Percentiles rank a stretch among this genome's conserved stretches.
Evolutionary conservation across 1,140 invertebrate genomes (phyloP).

Genomic region (Drosophila sturtevanti): DNA sequence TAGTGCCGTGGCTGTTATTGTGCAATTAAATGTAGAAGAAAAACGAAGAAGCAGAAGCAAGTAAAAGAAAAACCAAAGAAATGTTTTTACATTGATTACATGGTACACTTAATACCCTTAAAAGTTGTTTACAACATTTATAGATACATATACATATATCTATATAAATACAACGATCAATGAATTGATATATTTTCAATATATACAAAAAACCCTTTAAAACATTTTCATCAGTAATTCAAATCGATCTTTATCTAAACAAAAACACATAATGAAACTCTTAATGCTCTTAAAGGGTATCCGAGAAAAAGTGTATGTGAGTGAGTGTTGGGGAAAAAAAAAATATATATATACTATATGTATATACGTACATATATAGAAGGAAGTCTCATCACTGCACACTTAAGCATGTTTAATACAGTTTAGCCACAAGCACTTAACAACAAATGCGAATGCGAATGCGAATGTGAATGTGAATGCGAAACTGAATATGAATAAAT

Average conservation of each 20-base stretch:
- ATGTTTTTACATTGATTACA: not conserved
- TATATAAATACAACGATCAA: not conserved
- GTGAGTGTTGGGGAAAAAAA: too few species aligned
- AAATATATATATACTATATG: too few species aligned
- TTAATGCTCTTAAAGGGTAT: too few species aligned
- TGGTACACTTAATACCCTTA: not conserved
- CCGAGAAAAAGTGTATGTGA: too few species aligned
- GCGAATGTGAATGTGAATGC: constrained; percentile 56
- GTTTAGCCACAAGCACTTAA: constrained; percentile 82
- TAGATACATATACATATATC: not conserved
- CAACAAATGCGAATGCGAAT: constrained; percentile 68
- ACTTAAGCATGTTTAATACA: constrained; percentile 83
- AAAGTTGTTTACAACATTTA: constrained; percentile 5
- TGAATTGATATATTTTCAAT: not conserved
- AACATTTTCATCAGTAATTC: too few species aligned
- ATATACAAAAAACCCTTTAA: too few species aligned
- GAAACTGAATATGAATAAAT: constrained; percentile 7
- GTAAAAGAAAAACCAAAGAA: constrained; percentile 30
- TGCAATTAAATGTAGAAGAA: constrained; percentile 70
- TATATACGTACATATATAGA: too few species aligned
- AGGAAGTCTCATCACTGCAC: constrained; percentile 67
- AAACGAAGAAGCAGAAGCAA: constrained; percentile 27
- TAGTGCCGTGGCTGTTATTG: constrained; percentile 50
- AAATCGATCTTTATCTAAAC: too few species aligned
- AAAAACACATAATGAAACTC: too few species aligned